A percentile compares a stretch with the other conserved stretches of the same genome.
Conservation (phyloP, 2,113 vertebrate species). For the Scophthalmus maximus region DNA sequence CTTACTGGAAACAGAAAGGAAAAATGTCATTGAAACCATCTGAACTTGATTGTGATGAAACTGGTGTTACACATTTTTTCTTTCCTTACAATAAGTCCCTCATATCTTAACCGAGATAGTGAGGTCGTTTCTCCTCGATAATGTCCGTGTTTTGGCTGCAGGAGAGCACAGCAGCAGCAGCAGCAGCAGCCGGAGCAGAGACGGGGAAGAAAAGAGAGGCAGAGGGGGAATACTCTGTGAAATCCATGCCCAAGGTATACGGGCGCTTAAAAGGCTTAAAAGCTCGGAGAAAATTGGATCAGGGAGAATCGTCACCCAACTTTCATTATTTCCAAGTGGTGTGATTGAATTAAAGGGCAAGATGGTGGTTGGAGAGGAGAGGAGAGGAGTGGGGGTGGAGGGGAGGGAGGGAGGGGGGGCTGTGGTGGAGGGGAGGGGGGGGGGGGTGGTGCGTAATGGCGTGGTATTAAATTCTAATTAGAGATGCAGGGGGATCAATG, state of each 20-base stretch:
- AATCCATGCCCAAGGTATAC: slow-evolving; percentile 97
- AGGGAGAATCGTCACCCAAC: slow-evolving; percentile 99
- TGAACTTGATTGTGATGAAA: background rate
- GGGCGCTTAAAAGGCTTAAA: slow-evolving; percentile 99
- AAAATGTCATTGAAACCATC: background rate
- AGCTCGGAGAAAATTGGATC: slow-evolving; percentile 99
- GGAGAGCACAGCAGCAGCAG: slow-evolving; percentile 32
- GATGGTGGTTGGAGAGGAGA: slow-evolving; percentile 92
- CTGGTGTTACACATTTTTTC: background rate
- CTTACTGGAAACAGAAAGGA: no score
- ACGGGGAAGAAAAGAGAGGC: slow-evolving; percentile 57
- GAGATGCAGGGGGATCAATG: slow-evolving; percentile 99
- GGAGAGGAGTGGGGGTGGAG: slow-evolving; percentile 80
- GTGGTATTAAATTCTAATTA: slow-evolving; percentile 99
- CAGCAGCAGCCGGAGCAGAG: slow-evolving; percentile 47
- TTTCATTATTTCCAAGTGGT: slow-evolving; percentile 99
- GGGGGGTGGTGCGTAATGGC: slow-evolving; percentile 95
- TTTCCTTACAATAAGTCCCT: background rate
- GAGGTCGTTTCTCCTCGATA: background rate
- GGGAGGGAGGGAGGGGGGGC: slow-evolving; percentile 84
- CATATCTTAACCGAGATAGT: background rate
- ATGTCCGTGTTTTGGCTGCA: background rate
- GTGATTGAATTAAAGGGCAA: slow-evolving; percentile 99
- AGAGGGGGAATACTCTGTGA: slow-evolving; percentile 87
- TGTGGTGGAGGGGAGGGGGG: slow-evolving; percentile 82